A percentile compares a stretch with the other conserved stretches of the same genome.
Conservation (phyloP, 2,113 vertebrate genomes). For the Propithecus coquereli region DNA sequence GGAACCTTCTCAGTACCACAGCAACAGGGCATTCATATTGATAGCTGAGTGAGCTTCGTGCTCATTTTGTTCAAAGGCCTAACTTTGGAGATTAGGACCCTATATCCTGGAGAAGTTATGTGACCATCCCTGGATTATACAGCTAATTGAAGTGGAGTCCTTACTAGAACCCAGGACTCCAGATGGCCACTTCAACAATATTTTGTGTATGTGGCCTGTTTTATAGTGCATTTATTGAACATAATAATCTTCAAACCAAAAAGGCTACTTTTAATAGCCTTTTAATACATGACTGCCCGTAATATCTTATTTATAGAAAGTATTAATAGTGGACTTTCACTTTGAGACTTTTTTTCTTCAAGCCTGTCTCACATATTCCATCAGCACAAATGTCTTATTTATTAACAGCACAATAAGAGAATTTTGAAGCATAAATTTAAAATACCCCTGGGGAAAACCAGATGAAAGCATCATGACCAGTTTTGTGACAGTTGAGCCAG, state of each 20-base stretch:
- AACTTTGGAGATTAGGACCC: too few relatives aligned
- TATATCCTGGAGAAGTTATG: background rate
- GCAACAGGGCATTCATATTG: too few relatives aligned
- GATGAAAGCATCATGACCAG: conserved; percentile 27
- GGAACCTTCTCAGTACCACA: too few relatives aligned
- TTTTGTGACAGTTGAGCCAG: background rate
- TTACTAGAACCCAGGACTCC: background rate
- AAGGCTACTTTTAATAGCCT: background rate
- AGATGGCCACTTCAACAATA: background rate
- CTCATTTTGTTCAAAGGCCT: background rate
- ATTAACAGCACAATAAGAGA: conserved; percentile 16
- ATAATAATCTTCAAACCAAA: background rate
- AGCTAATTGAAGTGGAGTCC: background rate
- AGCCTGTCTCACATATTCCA: background rate
- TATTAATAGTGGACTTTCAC: background rate
- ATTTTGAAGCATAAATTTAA: conserved; percentile 1
- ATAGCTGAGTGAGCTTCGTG: background rate
- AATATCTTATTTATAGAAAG: background rate
- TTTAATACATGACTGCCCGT: background rate
- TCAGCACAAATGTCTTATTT: background rate
- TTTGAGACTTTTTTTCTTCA: background rate
- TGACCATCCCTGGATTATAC: background rate
- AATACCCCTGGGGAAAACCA: background rate
- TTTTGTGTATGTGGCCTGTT: background rate
- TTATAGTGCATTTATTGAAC: background rate